Evolutionary conservation across 2,888 invertebrate genomes (phyloP).

Genomic region (Alitta virens): DNA sequence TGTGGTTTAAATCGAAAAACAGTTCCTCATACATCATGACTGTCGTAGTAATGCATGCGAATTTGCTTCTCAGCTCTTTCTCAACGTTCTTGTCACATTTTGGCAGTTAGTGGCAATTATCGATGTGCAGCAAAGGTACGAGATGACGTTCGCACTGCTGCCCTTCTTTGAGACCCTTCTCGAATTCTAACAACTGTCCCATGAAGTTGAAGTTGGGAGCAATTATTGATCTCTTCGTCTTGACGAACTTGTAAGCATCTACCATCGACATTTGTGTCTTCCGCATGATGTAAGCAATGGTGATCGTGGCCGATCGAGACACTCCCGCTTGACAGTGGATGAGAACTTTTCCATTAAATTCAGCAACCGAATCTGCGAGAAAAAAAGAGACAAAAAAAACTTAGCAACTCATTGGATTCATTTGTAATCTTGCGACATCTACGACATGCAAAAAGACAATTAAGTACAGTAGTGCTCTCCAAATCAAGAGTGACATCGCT

Average conservation of each 20-base stretch:
- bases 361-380: conserved; percentile 71
- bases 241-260: conserved; percentile 84
- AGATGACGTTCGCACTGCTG: background rate
- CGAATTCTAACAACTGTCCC: conserved; percentile 82
- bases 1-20: too few species aligned
- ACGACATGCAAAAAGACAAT: too few species aligned
- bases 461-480: too few species aligned
- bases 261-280: conserved; percentile 74
- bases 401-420: too few species aligned
- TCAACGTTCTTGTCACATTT: too few species aligned
- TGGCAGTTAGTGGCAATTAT: background rate
- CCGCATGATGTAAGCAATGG: conserved; percentile 92
- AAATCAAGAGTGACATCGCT: too few species aligned
- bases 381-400: conserved; percentile 18
- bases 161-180: conserved; percentile 60
- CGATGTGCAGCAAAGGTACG: background rate
- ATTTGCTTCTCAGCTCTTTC: too few species aligned
- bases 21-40: too few species aligned
- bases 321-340: conserved; percentile 96
- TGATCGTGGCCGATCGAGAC: conserved; percentile 89
- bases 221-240: conserved; percentile 81
- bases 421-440: too few species aligned
- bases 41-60: too few species aligned
- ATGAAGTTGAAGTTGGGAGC: conserved; percentile 94
- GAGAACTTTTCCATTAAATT: conserved; percentile 72